phyloP scores from a whole-genome alignment of 2,113 vertebrate species.

The Lathamus discolor region DNA sequence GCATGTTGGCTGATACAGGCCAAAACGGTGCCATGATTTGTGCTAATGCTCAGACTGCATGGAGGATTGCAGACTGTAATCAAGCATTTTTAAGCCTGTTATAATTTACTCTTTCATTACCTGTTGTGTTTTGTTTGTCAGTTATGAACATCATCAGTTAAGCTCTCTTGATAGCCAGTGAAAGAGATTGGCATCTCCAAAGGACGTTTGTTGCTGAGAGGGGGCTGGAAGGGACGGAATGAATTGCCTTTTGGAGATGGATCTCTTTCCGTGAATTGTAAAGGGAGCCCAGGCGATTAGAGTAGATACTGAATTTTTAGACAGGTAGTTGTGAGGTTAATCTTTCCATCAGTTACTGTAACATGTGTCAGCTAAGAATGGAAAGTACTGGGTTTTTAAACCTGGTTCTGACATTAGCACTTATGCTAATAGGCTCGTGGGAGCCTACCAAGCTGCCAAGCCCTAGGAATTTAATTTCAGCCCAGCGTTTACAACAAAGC shows the following conservation, averaged over 20 bases:
- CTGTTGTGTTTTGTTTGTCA: background rate
- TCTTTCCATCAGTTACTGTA: background rate
- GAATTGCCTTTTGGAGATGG: background rate
- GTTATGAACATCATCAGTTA: background rate
- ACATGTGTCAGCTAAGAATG: background rate
- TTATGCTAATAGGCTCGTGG: background rate
- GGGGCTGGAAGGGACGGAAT: background rate
- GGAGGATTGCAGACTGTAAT: rapidly evolving
- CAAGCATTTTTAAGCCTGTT: background rate
- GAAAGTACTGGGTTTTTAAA: background rate
- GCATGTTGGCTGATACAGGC: background rate
- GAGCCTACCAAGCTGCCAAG: background rate
- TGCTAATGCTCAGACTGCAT: background rate
- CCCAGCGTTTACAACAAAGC: background rate
- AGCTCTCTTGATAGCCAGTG: background rate
- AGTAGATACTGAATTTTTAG: background rate
- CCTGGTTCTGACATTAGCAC: background rate
- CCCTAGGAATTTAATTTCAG: background rate
- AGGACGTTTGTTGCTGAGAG: background rate
- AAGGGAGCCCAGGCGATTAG: background rate
- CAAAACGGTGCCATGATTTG: background rate
- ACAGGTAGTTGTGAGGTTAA: background rate
- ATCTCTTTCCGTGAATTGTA: background rate
- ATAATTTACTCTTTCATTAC: background rate
- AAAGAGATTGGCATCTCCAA: background rate